phyloP scores from a whole-genome alignment of 2,797 vertebrate genomes.

The Lacerta agilis region DNA sequence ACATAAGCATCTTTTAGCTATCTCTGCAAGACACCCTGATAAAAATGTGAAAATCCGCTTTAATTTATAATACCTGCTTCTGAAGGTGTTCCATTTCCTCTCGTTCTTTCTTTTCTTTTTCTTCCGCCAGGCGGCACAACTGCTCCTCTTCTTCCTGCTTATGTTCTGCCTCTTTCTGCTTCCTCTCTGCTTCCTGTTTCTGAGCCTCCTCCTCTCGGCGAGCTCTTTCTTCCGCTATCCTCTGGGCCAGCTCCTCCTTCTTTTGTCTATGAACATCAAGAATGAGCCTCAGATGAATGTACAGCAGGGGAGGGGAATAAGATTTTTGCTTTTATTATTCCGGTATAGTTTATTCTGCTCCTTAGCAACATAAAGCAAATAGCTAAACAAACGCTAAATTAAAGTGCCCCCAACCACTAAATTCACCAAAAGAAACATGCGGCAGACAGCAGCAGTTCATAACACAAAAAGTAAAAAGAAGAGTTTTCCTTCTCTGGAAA shows the following conservation, averaged over 20 bases:
- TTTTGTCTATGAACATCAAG: conserved; percentile 80
- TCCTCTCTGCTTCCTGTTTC: conserved; percentile 82
- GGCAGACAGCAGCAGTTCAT: background rate
- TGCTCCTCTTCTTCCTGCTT: conserved; percentile 78
- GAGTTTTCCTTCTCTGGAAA: background rate
- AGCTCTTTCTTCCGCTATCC: conserved; percentile 86
- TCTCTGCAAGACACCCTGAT: background rate
- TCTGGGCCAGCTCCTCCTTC: conserved; percentile 88
- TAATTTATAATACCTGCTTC: conserved; percentile 84
- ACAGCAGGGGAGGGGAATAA: background rate
- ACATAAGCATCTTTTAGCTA: background rate
- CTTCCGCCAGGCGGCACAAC: conserved; percentile 72
- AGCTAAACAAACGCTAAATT: background rate
- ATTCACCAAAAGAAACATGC: background rate
- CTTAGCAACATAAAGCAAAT: background rate
- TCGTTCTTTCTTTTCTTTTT: conserved; percentile 82
- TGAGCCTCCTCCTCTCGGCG: conserved; percentile 82
- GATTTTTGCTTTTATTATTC: background rate
- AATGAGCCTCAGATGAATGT: background rate
- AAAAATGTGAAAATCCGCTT: background rate
- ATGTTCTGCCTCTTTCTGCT: conserved; percentile 81
- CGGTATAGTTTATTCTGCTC: background rate
- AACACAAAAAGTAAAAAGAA: background rate
- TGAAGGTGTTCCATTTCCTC: conserved; percentile 86
- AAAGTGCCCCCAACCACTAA: background rate